Base-by-base conservation (phyloP, 2,113 vertebrate genomes). In the Lethenteron reissneri region DNA sequence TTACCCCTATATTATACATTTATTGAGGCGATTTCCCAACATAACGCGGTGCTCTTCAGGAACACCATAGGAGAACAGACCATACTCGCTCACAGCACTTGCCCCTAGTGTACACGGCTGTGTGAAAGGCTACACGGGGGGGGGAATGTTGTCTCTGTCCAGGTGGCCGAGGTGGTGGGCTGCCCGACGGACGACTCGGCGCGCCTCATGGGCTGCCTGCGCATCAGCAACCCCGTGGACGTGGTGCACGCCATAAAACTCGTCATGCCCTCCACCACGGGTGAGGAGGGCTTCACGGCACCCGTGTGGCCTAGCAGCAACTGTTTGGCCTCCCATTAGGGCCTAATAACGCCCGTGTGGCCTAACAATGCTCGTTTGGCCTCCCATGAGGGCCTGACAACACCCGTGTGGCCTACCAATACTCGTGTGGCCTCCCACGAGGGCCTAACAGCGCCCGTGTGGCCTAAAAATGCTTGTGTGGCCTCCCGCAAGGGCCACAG, bases 91-190 rank as follows among this genome's bases (percentile, higher is more conserved):
- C 9, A 62, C n/a, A 68, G 13, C 9, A 12, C 5, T n/a, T 25
- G 25, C 25, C 25, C 25, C 25, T 25, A 25, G 25, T 25, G 25
- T 25, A 25, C 25, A 25, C 25, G 25, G 13, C 17, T 72, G 5
- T 13, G 11, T 8, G 57, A 62, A 12, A 56, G 11, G 21, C n/a
- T 8, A 69, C n/a, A 25, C 25, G 71, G 56, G 57, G 9, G 17
- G 25, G n/a, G 15, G 8, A 57, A n/a, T 68, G 59, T 8, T 56
- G 69, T 17, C 15, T 72, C 41, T 41, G 41, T 72, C 10, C 79
- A 97, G 92, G 1, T 95, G 11, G 92, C 83, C 10, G 1, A 77
- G 41, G 82, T 83, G 8, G 78, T 97, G 69, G 86, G 84, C 74
- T 97, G 94, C 74, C 82, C 83, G 9, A 77, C 73, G 3, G 78